phyloP scores from a whole-genome alignment of 2,888 invertebrate species.

The Petrolisthes cinctipes region DNA sequence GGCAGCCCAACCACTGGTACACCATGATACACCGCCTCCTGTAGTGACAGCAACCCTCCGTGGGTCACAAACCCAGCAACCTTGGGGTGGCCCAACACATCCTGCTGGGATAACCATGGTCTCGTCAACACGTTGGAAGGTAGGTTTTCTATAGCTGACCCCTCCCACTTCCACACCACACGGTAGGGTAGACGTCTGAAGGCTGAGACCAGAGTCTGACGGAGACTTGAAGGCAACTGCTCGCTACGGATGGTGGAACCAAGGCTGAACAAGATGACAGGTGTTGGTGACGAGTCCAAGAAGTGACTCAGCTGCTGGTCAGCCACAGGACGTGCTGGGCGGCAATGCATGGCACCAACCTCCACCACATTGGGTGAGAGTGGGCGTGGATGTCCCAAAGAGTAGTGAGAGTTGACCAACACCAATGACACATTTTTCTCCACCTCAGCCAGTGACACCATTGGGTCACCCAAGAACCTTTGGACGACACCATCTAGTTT shows the following conservation, averaged over 20 bases:
- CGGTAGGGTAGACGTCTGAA: constrained; percentile 58
- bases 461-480: constrained; percentile 42
- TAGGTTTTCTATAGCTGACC: constrained; percentile 58
- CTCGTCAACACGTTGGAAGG: constrained; percentile 66
- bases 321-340: constrained; percentile 48
- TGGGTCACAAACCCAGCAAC: constrained; percentile 80
- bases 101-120: constrained; percentile 67
- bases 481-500: constrained; percentile 53
- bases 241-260: constrained; percentile 66
- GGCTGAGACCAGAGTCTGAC: constrained; percentile 33
- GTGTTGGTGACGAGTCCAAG: constrained; percentile 40
- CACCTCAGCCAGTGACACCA: constrained; percentile 48
- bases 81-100: constrained; percentile 74
- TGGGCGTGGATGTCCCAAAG: constrained; percentile 63
- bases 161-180: constrained; percentile 67
- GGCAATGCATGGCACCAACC: constrained; percentile 65
- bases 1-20: constrained; percentile 78
- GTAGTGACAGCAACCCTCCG: constrained; percentile 79
- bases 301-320: constrained; percentile 51
- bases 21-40: constrained; percentile 78
- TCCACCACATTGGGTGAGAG: constrained; percentile 64
- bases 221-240: constrained; percentile 45
- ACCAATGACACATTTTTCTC: constrained; percentile 58
- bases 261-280: constrained; percentile 59
- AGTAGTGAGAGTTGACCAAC: constrained; percentile 64